These are phyloP conservation scores for Catharus minimus DNA, from an alignment of 2,113 vertebrate species.

Conservation along the genomic window DNA sequence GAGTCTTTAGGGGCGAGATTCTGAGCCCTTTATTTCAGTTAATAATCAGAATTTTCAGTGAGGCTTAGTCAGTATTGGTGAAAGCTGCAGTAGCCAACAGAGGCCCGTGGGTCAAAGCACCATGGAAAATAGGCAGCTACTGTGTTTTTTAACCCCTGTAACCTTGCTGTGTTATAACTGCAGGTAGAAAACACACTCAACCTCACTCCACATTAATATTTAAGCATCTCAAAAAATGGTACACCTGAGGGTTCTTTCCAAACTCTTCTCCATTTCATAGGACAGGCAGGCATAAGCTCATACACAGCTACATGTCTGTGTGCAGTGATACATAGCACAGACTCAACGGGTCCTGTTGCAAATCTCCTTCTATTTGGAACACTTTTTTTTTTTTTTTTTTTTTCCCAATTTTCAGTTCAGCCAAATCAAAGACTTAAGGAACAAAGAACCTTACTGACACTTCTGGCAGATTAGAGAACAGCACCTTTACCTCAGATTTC, in stretches of 20 bases:
- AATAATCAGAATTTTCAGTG: not conserved
- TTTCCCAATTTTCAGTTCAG: not conserved
- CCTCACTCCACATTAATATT: not conserved
- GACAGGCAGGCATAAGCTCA: fast-evolving
- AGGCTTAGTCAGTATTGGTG: not conserved
- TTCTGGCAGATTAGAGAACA: not conserved
- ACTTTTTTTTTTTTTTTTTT: not conserved
- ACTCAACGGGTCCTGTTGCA: not conserved
- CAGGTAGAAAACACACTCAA: not conserved
- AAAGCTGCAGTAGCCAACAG: not conserved
- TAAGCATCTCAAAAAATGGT: not conserved
- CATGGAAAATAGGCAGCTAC: not conserved
- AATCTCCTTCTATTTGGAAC: not conserved
- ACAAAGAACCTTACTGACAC: not conserved
- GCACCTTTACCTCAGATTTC: not conserved
- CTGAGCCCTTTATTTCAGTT: not conserved
- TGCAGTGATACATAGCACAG: not conserved
- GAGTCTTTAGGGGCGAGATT: not conserved
- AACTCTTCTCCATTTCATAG: not conserved
- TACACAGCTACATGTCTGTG: fast-evolving
- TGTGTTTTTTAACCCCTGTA: not conserved
- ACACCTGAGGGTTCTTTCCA: not conserved
- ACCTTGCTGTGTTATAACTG: not conserved
- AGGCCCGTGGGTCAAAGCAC: not conserved
- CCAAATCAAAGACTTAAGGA: not conserved